Conservation (phyloP, 1,140 invertebrate species). For the Drosophila prosaltans region DNA sequence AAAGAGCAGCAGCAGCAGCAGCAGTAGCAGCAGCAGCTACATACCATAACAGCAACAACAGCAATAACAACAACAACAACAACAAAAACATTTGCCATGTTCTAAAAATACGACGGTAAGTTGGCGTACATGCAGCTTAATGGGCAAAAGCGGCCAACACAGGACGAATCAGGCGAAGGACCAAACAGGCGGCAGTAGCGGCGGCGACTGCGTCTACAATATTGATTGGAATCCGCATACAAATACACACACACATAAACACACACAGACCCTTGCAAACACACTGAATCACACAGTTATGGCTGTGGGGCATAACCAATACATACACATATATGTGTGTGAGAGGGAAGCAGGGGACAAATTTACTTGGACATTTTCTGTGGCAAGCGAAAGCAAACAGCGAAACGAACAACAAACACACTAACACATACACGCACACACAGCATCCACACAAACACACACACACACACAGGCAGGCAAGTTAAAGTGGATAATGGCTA, state of each 20-base stretch:
- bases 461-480: conserved; percentile 54
- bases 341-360: not conserved
- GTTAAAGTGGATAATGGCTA: conserved; percentile 80
- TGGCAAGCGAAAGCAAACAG: conserved; percentile 75
- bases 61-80: conserved; percentile 26
- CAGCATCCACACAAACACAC: conserved; percentile 19
- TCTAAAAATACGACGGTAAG: conserved; percentile 80
- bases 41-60: conserved; percentile 47
- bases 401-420: conserved; percentile 73
- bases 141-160: conserved; percentile 75
- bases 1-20: conserved; percentile 59
- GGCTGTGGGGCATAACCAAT: conserved; percentile 74
- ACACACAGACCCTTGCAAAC: conserved; percentile 36
- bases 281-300: conserved; percentile 43
- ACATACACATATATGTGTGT: conserved; percentile 41
- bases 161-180: conserved; percentile 9
- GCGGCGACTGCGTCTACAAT: conserved; percentile 76
- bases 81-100: conserved; percentile 63
- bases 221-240: conserved; percentile 75
- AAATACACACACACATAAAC: conserved; percentile 31
- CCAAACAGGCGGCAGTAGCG: not conserved
- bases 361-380: conserved; percentile 44
- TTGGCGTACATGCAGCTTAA: conserved; percentile 81
- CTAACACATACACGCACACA: conserved; percentile 32
- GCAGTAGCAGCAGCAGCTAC: conserved; percentile 54